Evolutionary conservation across 2,888 invertebrate genomes (phyloP).

Genomic region (Choristoneura rosaceana): DNA sequence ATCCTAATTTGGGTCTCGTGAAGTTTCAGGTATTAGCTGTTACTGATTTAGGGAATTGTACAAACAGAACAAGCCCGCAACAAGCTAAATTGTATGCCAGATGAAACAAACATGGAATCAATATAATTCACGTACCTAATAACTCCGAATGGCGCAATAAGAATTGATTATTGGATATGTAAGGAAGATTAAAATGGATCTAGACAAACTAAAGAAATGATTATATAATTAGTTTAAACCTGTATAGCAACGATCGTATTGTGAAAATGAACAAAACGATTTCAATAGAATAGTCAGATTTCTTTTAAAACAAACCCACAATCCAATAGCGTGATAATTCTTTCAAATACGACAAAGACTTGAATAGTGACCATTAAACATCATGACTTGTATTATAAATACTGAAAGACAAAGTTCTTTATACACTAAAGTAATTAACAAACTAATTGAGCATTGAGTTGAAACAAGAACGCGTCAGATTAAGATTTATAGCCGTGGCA

Average conservation of each 20-base stretch:
- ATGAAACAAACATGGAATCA: neutral
- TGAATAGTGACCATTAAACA: constrained; percentile 2
- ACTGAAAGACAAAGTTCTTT: neutral
- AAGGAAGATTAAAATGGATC: neutral
- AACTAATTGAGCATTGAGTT: neutral
- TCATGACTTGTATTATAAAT: neutral
- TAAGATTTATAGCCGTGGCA: constrained; percentile 16
- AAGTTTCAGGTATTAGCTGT: neutral
- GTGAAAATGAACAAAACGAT: neutral
- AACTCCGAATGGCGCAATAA: neutral
- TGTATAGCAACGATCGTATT: neutral
- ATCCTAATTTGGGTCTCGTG: constrained; percentile 2
- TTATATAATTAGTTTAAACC: neutral
- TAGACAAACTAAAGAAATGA: neutral
- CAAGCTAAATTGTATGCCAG: neutral
- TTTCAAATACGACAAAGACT: neutral
- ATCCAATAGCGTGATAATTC: neutral
- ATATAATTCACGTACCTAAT: neutral
- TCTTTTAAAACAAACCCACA: neutral
- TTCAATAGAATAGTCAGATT: neutral
- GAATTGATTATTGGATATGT: too few species aligned
- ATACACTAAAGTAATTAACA: neutral
- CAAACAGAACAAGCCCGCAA: neutral
- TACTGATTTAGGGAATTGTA: neutral
- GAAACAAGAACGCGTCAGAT: constrained; percentile 19